Conservation (phyloP, 92 coral and sea anemone genomes). For the Siderastrea radians region DNA sequence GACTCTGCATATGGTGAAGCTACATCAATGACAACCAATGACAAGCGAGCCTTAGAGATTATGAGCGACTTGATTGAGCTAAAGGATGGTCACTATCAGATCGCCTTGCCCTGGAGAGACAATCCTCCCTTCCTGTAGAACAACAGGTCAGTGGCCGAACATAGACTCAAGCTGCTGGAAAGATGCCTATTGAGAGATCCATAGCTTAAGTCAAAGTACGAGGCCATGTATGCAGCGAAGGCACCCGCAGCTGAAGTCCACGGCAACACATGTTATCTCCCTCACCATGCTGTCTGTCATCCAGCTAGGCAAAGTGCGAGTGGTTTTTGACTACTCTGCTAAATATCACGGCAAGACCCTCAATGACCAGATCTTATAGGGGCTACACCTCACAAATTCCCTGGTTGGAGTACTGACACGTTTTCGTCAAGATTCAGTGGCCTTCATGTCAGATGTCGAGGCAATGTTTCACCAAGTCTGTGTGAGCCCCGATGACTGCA, state of each 20-base stretch:
- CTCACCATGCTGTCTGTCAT: slow-evolving; percentile 60
- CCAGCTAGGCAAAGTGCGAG: slow-evolving; percentile 65
- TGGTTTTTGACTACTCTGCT: slow-evolving; percentile 74
- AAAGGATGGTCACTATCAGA: slow-evolving; percentile 69
- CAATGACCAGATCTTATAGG: slow-evolving; percentile 78
- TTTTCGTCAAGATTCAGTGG: slow-evolving; percentile 61
- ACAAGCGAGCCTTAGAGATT: slow-evolving; percentile 47
- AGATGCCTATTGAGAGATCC: slow-evolving; percentile 42
- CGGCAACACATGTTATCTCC: slow-evolving; percentile 59
- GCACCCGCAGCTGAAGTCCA: slow-evolving; percentile 17
- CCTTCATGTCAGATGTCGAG: slow-evolving; percentile 64
- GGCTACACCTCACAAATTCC: slow-evolving; percentile 68
- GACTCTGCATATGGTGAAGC: slow-evolving; percentile 37
- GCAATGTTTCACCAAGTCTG: slow-evolving; percentile 66
- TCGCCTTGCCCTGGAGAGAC: slow-evolving; percentile 65
- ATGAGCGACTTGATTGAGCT: slow-evolving; percentile 59
- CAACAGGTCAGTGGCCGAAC: slow-evolving; percentile 44
- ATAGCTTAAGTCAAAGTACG: slow-evolving; percentile 35
- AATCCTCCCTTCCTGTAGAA: slow-evolving; percentile 38
- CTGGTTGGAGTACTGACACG: slow-evolving; percentile 63
- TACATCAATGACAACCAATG: slow-evolving; percentile 53
- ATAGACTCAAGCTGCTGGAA: slow-evolving; percentile 34
- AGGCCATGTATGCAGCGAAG: slow-evolving; percentile 51
- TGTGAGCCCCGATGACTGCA: slow-evolving; percentile 48
- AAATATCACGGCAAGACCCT: slow-evolving; percentile 63